A percentile compares a stretch with the other conserved stretches of the same genome.
Evolutionary conservation across 2,888 invertebrate genomes (phyloP).

Genomic region (Coleophora deauratella): DNA sequence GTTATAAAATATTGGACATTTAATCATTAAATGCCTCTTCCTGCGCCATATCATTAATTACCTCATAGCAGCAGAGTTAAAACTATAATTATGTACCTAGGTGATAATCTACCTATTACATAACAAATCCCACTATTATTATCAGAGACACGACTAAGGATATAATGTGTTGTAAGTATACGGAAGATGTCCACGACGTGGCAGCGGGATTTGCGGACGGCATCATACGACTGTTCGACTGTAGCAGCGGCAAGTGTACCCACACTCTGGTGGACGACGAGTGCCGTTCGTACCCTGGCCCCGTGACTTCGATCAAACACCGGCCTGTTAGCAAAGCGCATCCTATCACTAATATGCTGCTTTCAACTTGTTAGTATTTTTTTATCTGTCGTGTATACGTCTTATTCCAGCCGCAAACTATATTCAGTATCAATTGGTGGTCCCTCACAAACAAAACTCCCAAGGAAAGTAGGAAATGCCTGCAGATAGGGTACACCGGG

Average conservation of each 20-base stretch:
- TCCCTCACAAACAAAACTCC: no score
- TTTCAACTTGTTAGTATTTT: slow-evolving; percentile 71
- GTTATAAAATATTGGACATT: no score
- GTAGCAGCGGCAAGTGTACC: slow-evolving; percentile 56
- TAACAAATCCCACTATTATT: not conserved
- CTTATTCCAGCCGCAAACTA: no score
- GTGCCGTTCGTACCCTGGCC: slow-evolving; percentile 65
- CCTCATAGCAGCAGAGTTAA: no score
- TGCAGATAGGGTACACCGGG: no score
- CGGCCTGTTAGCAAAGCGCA: slow-evolving; percentile 73
- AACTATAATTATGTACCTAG: no score
- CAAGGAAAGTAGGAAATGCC: no score
- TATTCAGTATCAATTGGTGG: no score
- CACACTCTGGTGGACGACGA: slow-evolving; percentile 71
- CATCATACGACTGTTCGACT: slow-evolving; percentile 69
- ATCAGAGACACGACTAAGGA: slow-evolving; percentile 67
- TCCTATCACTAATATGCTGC: slow-evolving; percentile 72
- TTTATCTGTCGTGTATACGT: no score
- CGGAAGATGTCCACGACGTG: slow-evolving; percentile 73
- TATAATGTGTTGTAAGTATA: slow-evolving; percentile 75
- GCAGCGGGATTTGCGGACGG: slow-evolving; percentile 78
- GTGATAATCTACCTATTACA: no score
- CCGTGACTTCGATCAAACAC: slow-evolving; percentile 76
- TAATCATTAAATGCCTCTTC: no score
- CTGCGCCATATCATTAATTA: no score